A percentile compares a stretch with the other conserved stretches of the same genome.
phyloP scores from a whole-genome alignment of 2,888 invertebrate species.

The Euclidia mi region DNA sequence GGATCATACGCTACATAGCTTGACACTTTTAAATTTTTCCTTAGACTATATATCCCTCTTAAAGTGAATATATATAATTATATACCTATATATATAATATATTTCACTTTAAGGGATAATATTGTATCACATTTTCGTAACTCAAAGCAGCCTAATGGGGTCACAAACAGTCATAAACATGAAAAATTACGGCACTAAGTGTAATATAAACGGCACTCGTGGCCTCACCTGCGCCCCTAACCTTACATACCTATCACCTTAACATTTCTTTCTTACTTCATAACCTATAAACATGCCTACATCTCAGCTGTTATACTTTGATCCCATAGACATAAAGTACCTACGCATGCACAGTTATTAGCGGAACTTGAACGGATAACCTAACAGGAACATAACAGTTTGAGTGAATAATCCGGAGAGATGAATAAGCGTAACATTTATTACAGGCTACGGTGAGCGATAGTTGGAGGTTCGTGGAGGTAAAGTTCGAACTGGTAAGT shows the following conservation, averaged over 20 bases:
- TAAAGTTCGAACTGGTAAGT: slow-evolving; percentile 32
- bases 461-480: slow-evolving; percentile 3
- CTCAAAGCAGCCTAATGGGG: slow-evolving; percentile 22
- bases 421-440: neutral
- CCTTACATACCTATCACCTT: slow-evolving; percentile 26
- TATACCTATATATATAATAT: no score
- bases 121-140: slow-evolving; percentile 6
- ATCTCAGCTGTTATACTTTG: slow-evolving; percentile 11
- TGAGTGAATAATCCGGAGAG: neutral
- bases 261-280: slow-evolving; percentile 36
- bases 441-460: neutral
- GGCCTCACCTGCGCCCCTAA: slow-evolving; percentile 29
- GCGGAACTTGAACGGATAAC: slow-evolving; percentile 1
- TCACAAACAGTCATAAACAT: slow-evolving; percentile 38
- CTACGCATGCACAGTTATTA: slow-evolving; percentile 15
- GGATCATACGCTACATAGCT: no score
- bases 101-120: neutral
- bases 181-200: slow-evolving; percentile 36
- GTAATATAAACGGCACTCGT: slow-evolving; percentile 32
- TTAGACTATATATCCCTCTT: no score
- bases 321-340: slow-evolving; percentile 9
- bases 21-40: no score
- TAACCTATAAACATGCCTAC: slow-evolving; percentile 28
- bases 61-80: no score
- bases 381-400: neutral